Base-by-base conservation (phyloP, 1,140 invertebrate species). In the Charaxes varanes region DNA sequence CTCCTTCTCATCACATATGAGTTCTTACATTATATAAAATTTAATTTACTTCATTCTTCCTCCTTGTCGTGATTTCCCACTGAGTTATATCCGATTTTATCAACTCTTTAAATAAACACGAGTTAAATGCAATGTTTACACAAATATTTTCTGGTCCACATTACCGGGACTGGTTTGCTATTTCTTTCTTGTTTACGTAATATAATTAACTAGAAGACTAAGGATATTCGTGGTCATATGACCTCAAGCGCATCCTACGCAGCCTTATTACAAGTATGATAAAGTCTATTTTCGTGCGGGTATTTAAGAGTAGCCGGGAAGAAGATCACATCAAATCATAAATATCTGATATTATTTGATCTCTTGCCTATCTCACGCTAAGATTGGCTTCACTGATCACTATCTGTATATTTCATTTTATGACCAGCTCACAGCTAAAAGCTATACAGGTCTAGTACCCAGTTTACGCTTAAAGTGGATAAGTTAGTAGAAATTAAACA, bases 261-360 rank as follows among this genome's bases (percentile, higher is more conserved):
- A 31, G 28, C 35, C 36, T 17, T 40, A 45, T 12, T 5, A 31
- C 19, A 6, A 12, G 6, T 19, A 35, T 10, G 11, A 52, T 49
- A 61, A 17, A 13, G 28, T 12, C 14, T 23, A 42, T 41, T 16
- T 22, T 41, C 5, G 23, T 18, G 2, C 5, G 13, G 6, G 16
- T 10, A n/a, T 7, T 12, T 10, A 21, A 1, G 6, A 18, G 16
- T 19, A 28, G 35, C 26, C 15, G 10, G 11, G 43, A 22, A 33
- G 28, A 36, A 60, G 62, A 63, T 66, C 53, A 34, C 51, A 66
- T 66, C 63, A 42, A 11, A 13, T 35, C 53, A 49, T 66, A 66
- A 66, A 66, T 59, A 53, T 53, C 14, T 47, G 43, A 58, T 63
- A 66, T 66, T 63, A 66, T 66, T 62, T 53, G 53, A 55, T 53